Conservation (phyloP, 2,113 vertebrate genomes). For the Macroglossus sobrinus region DNA sequence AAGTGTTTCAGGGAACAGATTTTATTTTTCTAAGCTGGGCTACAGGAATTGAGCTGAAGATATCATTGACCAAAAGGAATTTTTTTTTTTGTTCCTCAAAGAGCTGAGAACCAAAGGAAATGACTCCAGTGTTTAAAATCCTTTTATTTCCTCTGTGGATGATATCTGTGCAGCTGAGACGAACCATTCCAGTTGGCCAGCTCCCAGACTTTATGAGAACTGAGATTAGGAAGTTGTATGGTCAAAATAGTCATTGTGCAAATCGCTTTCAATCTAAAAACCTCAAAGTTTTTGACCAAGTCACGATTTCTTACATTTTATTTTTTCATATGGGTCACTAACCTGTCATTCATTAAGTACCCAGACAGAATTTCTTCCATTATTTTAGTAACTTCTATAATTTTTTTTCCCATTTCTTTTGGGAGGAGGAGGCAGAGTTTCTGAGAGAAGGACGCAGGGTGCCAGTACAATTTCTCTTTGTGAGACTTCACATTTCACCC, state of each 20-base stretch:
- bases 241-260: constrained; percentile 85
- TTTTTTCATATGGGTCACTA: constrained; percentile 39
- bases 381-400: constrained; percentile 31
- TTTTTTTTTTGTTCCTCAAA: constrained; percentile 79
- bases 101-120: constrained; percentile 89
- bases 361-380: constrained; percentile 22
- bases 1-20: constrained; percentile 47
- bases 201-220: constrained; percentile 86
- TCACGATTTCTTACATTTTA: constrained; percentile 48
- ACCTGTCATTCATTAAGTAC: constrained; percentile 53
- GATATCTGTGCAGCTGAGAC: constrained; percentile 85
- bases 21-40: constrained; percentile 79
- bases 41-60: constrained; percentile 85
- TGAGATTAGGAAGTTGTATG: constrained; percentile 85
- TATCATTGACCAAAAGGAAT: constrained; percentile 86
- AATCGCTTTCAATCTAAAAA: constrained; percentile 83
- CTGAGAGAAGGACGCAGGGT: not conserved
- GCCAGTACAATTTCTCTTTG: not conserved
- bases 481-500: not conserved
- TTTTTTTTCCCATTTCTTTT: constrained; percentile 25
- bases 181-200: constrained; percentile 80
- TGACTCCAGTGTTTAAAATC: constrained; percentile 89
- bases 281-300: constrained; percentile 77
- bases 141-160: constrained; percentile 88
- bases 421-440: not conserved